Evolutionary conservation across 2,797 vertebrate genomes (phyloP), one percentile per base, ranked within the genome.

Genomic region (Caiman crocodilus): DNA sequence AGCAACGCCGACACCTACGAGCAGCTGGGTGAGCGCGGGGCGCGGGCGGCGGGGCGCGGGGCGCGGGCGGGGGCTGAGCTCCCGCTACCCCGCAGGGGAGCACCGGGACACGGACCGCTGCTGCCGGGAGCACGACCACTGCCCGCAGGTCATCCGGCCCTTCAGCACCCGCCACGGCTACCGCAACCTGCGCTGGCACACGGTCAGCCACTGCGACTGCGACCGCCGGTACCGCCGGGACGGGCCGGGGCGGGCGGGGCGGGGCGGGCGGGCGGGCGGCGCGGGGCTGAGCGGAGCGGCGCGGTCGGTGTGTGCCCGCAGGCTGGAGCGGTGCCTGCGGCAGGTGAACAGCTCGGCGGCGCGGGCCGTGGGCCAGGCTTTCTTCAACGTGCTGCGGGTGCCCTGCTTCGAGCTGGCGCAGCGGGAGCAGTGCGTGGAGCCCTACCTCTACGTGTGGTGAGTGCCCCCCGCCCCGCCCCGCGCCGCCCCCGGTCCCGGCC

Each of bases 391-490:
- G 89, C 98, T 99, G 23, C 98, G 98, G 76, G 98, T 98, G 76
- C 99, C 99, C 20, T 99, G 99, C 97, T 99, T 99, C 63, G 98
- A 98, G 58, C 96, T 99, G 5, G 77, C 77, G 75, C 98, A 98
- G 83, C 98, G 98, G 92, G 98, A 99, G 28, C 98, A 98, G 90
- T 99, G 99, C 42, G 98, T 98, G 76, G 98, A 99, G 91, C 97
- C 98, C 1, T 98, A 98, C 92, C 99, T 99, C 98, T 99, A 99
- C 0, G 98, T 99, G 78, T 96, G 99, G 99, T 99, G 97, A 99
- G 99, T 98, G 76, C 0, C 7, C n/a, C n/a, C 18, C 60, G 50
- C n/a, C 74, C 55, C 82, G 32, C 42, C 17, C 56, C 15, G 3
- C n/a, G n/a, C n/a, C n/a, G n/a, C n/a, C n/a, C 7, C 55, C 3